Percentiles rank a stretch among this genome's conserved stretches.
These are phyloP conservation scores for Aeoliscus strigatus DNA, from an alignment of 2,797 vertebrate genomes.

Conservation along the genomic window DNA sequence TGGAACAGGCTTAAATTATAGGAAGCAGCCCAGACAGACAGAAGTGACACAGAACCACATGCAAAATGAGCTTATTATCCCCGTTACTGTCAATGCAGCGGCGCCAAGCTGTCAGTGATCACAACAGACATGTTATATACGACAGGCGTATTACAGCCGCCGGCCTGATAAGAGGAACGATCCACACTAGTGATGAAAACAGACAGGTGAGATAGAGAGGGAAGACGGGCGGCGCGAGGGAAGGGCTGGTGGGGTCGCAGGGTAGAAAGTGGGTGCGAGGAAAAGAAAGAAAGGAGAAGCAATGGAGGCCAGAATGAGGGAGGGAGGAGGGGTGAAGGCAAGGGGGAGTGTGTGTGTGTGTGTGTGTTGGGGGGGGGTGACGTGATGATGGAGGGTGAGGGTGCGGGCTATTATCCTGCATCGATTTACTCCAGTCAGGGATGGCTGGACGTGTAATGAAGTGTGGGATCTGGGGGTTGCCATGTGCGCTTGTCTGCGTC, in stretches of 20 bases:
- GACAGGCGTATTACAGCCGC: slow-evolving; percentile 34
- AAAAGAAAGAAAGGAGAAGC: background rate
- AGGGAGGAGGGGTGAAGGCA: slow-evolving; percentile 16
- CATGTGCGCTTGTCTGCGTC: slow-evolving; percentile 45
- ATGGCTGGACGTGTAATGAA: slow-evolving; percentile 69
- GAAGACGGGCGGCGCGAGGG: slow-evolving; percentile 10
- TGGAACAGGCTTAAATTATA: slow-evolving; percentile 53
- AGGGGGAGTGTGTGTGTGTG: slow-evolving; percentile 14
- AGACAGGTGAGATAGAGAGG: slow-evolving; percentile 50
- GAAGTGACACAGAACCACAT: slow-evolving; percentile 48
- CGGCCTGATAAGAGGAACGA: slow-evolving; percentile 50
- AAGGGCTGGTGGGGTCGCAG: slow-evolving; percentile 5
- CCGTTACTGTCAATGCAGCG: slow-evolving; percentile 46
- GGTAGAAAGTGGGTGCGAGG: slow-evolving; percentile 9
- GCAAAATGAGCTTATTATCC: slow-evolving; percentile 66
- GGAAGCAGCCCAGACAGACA: slow-evolving; percentile 50
- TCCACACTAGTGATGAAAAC: slow-evolving; percentile 54
- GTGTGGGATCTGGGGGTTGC: slow-evolving; percentile 70
- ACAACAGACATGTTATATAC: slow-evolving; percentile 64
- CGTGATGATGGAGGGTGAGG: slow-evolving; percentile 41
- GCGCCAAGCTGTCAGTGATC: slow-evolving; percentile 59
- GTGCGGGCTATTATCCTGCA: slow-evolving; percentile 67
- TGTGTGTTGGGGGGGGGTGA: slow-evolving; percentile 18
- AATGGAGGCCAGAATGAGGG: slow-evolving; percentile 1
- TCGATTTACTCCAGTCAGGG: slow-evolving; percentile 71